Conservation (phyloP, 2,888 invertebrate genomes). For the Drosophila phalerata region DNA sequence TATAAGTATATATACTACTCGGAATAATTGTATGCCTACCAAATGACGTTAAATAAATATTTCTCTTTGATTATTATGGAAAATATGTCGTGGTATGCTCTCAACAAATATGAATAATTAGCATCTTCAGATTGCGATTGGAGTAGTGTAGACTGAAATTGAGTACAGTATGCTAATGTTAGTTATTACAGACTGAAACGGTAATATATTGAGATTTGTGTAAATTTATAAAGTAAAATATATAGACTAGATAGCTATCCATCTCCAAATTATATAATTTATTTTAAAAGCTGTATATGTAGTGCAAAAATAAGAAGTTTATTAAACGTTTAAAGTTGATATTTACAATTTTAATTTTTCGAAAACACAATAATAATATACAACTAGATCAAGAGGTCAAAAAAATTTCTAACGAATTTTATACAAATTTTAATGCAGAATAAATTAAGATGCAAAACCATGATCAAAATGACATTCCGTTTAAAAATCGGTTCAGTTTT, state of each 20-base stretch:
- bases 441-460: no score
- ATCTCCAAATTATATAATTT: no score
- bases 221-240: neutral
- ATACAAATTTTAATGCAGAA: no score
- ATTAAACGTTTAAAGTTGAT: no score
- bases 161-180: neutral
- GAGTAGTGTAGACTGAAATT: constrained; percentile 4
- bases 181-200: neutral
- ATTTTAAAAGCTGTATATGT: no score
- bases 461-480: no score
- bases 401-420: no score
- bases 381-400: no score
- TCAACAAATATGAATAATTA: constrained; percentile 45
- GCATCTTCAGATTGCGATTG: constrained; percentile 24
- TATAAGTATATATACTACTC: neutral
- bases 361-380: no score
- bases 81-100: constrained; percentile 37
- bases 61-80: constrained; percentile 46
- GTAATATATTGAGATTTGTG: neutral
- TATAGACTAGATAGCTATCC: neutral
- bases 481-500: no score
- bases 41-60: constrained; percentile 64
- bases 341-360: no score
- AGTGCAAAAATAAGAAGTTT: no score
- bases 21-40: constrained; percentile 25